Evolutionary conservation across 2,113 vertebrate species (phyloP).

Genomic region (Ceyx melanurus): DNA sequence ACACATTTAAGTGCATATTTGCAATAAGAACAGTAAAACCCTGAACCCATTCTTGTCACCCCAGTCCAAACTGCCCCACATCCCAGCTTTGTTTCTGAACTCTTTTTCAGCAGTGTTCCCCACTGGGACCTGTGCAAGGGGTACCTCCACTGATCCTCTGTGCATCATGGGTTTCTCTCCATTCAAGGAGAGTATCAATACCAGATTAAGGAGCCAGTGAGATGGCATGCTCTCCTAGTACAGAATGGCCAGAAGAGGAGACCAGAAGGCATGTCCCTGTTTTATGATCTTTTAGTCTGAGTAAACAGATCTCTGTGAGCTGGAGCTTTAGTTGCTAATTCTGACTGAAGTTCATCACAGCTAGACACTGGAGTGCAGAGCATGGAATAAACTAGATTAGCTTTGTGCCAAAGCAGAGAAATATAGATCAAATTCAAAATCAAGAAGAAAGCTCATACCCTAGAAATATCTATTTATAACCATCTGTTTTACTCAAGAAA

Average conservation of each 20-base stretch:
- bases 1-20: not conserved
- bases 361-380: not conserved
- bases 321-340: constrained; percentile 1
- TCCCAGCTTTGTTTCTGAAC: not conserved
- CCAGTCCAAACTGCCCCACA: not conserved
- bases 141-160: not conserved
- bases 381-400: not conserved
- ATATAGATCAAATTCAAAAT: not conserved
- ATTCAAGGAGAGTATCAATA: not conserved
- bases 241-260: not conserved
- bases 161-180: not conserved
- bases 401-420: not conserved
- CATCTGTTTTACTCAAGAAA: not conserved
- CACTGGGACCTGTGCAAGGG: not conserved
- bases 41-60: not conserved
- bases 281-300: not conserved
- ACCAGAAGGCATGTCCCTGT: not conserved
- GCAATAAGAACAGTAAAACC: not conserved
- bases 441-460: not conserved
- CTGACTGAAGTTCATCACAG: not conserved
- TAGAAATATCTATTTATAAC: not conserved
- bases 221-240: not conserved
- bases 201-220: not conserved
- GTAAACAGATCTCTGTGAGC: not conserved
- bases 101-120: not conserved